Evolutionary conservation across 2,797 vertebrate genomes (phyloP), one percentile per base, ranked within the genome.

Genomic region (Dallia pectoralis): DNA sequence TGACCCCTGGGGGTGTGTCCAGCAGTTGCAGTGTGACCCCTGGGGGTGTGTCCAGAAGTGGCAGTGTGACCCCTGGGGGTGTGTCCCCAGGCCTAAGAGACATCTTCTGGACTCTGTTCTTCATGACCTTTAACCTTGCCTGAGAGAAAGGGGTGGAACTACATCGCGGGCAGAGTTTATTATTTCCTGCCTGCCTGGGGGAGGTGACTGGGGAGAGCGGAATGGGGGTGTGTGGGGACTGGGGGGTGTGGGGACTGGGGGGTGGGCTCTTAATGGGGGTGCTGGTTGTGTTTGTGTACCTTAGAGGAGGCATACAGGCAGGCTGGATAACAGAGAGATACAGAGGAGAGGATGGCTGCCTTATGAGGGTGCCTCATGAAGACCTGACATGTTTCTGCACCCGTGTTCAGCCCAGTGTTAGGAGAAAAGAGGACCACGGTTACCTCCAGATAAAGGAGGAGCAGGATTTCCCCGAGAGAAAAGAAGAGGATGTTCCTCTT

Each of bases 361-460:
- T 56, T 70, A 76, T 71, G 66, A 76, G 79, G 71, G 73, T 76
- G 77, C 85, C 82, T 16, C 82, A 79, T 72, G 86, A 84, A 86
- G 77, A 79, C 85, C 89, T 85, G 72, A 78, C 78, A 32, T 69
- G 59, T 40, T 40, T 40, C 36, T 40, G 36, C 36, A 5, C 2
- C 36, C 6, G 36, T 5, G 5, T 40, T 9, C 36, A 3, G 36
- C 36, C 36, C 6, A 40, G 36, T 40, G 36, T 9, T 40, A 9
- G 36, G 84, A 89, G 90, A 87, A 90, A 85, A 87, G 85, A 87
- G 87, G 87, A 87, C 90, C 85, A 93, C 85, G 87, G 85, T 29
- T 79, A 40, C 36, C 36, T 9, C 2, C 36, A 89, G 93, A 93
- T 94, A 92, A 94, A 94, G 93, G 93, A 84, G 77, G 53, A 71